Percentiles rank a stretch among this genome's conserved stretches.
Conservation (phyloP, 1,140 invertebrate species). For the Aleiodes sp. region DNA sequence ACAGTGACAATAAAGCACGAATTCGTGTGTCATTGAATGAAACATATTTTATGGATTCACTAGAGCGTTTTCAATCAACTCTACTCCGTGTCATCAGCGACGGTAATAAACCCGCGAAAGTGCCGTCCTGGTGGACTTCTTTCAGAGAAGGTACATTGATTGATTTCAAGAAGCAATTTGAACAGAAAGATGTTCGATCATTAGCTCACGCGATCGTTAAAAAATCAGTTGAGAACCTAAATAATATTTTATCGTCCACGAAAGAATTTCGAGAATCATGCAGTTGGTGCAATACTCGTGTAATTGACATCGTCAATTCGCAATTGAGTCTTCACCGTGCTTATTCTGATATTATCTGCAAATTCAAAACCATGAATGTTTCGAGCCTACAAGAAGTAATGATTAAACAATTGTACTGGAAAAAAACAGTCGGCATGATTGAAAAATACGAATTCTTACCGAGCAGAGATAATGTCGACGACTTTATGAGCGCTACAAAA, state of each 20-base stretch:
- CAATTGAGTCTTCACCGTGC: slow-evolving; percentile 48
- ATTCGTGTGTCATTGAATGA: slow-evolving; percentile 35
- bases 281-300: slow-evolving; percentile 50
- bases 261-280: slow-evolving; percentile 37
- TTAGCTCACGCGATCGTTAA: slow-evolving; percentile 46
- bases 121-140: slow-evolving; percentile 56
- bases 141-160: slow-evolving; percentile 52
- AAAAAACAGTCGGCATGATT: slow-evolving; percentile 55
- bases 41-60: slow-evolving; percentile 44
- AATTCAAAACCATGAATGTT: slow-evolving; percentile 44
- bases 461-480: slow-evolving; percentile 40
- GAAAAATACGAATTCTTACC: slow-evolving; percentile 49
- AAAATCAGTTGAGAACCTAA: slow-evolving; percentile 39
- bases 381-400: slow-evolving; percentile 46
- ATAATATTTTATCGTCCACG: slow-evolving; percentile 39
- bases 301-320: slow-evolving; percentile 54
- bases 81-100: slow-evolving; percentile 42
- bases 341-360: slow-evolving; percentile 52
- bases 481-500: slow-evolving; percentile 44
- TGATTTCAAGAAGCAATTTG: slow-evolving; percentile 48
- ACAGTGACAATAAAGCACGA: neutral
- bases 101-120: slow-evolving; percentile 43
- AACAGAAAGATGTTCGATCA: slow-evolving; percentile 44
- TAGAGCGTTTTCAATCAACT: slow-evolving; percentile 39
- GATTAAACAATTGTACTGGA: slow-evolving; percentile 52